phyloP scores from a whole-genome alignment of 2,113 vertebrate genomes.

The Boulengeromyrus knoepffleri region DNA sequence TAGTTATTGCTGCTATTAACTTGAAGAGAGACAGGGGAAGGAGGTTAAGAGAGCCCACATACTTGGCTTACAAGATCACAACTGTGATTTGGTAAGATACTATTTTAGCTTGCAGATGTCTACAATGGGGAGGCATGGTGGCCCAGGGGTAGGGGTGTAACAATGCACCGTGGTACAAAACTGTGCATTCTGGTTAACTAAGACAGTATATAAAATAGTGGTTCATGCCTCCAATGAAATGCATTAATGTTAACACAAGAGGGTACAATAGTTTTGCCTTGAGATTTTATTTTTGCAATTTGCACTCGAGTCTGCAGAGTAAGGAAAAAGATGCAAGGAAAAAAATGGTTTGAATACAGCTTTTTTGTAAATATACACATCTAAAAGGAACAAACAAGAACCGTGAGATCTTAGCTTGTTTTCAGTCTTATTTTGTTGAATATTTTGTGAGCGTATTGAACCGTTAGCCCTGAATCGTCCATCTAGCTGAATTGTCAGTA shows the following conservation, averaged over 20 bases:
- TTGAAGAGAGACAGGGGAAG: neutral
- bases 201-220: neutral
- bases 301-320: neutral
- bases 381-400: neutral
- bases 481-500: neutral
- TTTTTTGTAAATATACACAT: neutral
- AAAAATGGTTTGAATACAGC: neutral
- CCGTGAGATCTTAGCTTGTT: neutral
- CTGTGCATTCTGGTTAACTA: neutral
- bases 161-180: neutral
- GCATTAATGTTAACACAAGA: neutral
- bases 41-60: neutral
- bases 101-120: neutral
- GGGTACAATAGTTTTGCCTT: neutral
- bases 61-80: neutral
- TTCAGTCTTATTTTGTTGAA: neutral
- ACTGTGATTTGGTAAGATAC: neutral
- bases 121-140: neutral
- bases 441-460: neutral
- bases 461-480: neutral
- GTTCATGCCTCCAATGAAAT: neutral
- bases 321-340: neutral
- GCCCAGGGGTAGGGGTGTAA: neutral
- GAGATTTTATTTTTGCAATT: neutral
- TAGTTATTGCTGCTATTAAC: neutral